phyloP scores from a whole-genome alignment of 2,113 vertebrate species.

The Osmerus mordax region DNA sequence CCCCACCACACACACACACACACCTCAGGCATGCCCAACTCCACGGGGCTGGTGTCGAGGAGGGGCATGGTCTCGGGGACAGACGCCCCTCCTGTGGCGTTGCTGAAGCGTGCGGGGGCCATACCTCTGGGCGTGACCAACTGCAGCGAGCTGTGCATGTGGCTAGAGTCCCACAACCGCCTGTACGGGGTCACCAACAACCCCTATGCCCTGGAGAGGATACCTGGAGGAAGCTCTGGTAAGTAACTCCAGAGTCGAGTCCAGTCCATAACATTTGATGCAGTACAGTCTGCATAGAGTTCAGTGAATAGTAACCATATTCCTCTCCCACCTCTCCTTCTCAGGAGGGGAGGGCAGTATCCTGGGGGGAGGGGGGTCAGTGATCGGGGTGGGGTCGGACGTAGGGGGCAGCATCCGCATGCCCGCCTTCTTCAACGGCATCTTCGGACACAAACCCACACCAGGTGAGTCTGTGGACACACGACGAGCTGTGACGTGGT shows the following conservation, averaged over 20 bases:
- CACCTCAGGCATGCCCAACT: slow-evolving; percentile 79
- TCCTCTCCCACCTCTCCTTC: background rate
- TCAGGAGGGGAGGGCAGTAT: slow-evolving; percentile 88
- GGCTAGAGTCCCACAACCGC: slow-evolving; percentile 83
- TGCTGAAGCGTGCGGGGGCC: slow-evolving; percentile 81
- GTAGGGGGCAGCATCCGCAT: slow-evolving; percentile 90
- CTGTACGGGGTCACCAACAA: slow-evolving; percentile 83
- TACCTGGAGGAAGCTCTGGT: slow-evolving; percentile 88
- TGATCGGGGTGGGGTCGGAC: slow-evolving; percentile 85
- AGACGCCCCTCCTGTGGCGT: slow-evolving; percentile 73
- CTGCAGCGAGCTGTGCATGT: slow-evolving; percentile 90
- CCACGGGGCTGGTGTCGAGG: slow-evolving; percentile 75
- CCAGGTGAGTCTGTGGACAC: slow-evolving; percentile 65
- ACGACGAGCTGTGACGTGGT: no score
- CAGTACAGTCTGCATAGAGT: background rate
- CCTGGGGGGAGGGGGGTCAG: slow-evolving; percentile 76
- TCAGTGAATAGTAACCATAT: background rate
- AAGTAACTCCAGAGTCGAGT: background rate
- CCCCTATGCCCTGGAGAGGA: slow-evolving; percentile 81
- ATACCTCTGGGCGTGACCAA: slow-evolving; percentile 88
- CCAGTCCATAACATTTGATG: background rate
- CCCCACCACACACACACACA: background rate
- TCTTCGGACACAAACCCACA: slow-evolving; percentile 89
- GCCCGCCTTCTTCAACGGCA: slow-evolving; percentile 87
- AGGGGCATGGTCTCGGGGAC: slow-evolving; percentile 58